Evolutionary conservation across 2,888 invertebrate species (phyloP).

Genomic region (Pseudanteris insignis): DNA sequence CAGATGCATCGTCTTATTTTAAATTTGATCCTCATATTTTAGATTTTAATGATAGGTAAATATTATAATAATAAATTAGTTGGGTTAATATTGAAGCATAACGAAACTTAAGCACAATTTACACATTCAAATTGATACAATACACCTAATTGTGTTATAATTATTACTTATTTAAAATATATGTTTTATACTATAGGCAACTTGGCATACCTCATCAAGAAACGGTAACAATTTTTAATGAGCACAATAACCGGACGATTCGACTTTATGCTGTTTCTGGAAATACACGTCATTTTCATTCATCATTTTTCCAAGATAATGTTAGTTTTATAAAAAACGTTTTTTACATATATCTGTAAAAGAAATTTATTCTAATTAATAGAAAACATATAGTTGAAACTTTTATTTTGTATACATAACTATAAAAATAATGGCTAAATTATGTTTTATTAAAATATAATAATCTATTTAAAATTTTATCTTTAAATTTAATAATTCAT

Average conservation of each 20-base stretch:
- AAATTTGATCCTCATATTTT: conserved; percentile 75
- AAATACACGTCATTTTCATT: conserved; percentile 94
- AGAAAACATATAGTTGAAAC: too few relatives aligned
- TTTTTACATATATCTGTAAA: too few relatives aligned
- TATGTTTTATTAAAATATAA: too few relatives aligned
- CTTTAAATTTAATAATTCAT: too few relatives aligned
- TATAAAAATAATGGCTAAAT: too few relatives aligned
- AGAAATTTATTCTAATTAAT: too few relatives aligned
- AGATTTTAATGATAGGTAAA: conserved; percentile 77
- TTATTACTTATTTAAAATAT: background rate
- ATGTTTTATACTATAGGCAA: conserved; percentile 68
- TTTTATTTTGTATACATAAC: too few relatives aligned
- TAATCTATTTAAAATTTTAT: too few relatives aligned
- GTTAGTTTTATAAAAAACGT: too few relatives aligned
- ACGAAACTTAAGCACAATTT: too few relatives aligned
- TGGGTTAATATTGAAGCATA: too few relatives aligned
- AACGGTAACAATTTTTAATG: conserved; percentile 87
- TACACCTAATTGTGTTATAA: background rate
- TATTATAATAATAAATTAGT: too few relatives aligned
- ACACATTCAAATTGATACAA: background rate
- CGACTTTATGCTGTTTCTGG: conserved; percentile 94
- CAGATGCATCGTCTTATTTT: conserved; percentile 66
- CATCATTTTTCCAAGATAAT: conserved; percentile 96
- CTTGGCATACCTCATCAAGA: conserved; percentile 88
- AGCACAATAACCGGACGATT: conserved; percentile 84